These are phyloP conservation scores for Polydrusus tereticollis DNA, from an alignment of 2,888 invertebrate species.

Conservation along the genomic window DNA sequence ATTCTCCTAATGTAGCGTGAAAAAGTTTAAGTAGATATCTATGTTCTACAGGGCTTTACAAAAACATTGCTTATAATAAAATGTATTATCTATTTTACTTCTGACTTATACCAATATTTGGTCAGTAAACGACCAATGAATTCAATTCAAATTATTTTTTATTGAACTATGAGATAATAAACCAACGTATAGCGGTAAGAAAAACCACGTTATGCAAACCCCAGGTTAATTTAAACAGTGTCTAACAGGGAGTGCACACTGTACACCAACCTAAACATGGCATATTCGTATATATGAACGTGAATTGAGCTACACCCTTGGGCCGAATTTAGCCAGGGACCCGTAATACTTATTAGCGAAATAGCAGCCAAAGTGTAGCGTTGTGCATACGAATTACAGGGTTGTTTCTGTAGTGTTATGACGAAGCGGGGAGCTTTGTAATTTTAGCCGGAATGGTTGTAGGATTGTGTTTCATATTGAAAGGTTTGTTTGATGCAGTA, in stretches of 20 bases:
- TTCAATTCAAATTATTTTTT: no score
- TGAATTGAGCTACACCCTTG: slow-evolving; percentile 41
- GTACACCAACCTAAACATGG: slow-evolving; percentile 31
- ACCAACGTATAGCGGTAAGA: slow-evolving; percentile 26
- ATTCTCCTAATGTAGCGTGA: no score
- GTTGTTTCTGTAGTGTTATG: slow-evolving; percentile 33
- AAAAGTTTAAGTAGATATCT: no score
- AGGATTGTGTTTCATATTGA: background rate
- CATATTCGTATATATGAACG: slow-evolving; percentile 32
- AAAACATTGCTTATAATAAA: no score
- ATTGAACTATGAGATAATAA: no score
- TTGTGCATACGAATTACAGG: slow-evolving; percentile 49
- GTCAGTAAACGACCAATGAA: no score
- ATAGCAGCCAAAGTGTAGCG: slow-evolving; percentile 41
- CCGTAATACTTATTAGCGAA: slow-evolving; percentile 45
- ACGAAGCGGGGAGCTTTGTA: slow-evolving; percentile 34
- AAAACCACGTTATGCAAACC: slow-evolving; percentile 8
- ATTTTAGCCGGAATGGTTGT: slow-evolving; percentile 11
- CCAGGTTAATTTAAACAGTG: slow-evolving; percentile 31
- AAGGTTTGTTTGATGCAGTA: background rate
- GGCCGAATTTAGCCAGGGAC: slow-evolving; percentile 42
- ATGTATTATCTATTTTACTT: no score
- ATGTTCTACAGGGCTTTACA: no score
- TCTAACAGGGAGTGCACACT: slow-evolving; percentile 23
- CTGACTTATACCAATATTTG: no score